phyloP scores from a whole-genome alignment of 1,140 invertebrate genomes.

The Procambarus clarkii region DNA sequence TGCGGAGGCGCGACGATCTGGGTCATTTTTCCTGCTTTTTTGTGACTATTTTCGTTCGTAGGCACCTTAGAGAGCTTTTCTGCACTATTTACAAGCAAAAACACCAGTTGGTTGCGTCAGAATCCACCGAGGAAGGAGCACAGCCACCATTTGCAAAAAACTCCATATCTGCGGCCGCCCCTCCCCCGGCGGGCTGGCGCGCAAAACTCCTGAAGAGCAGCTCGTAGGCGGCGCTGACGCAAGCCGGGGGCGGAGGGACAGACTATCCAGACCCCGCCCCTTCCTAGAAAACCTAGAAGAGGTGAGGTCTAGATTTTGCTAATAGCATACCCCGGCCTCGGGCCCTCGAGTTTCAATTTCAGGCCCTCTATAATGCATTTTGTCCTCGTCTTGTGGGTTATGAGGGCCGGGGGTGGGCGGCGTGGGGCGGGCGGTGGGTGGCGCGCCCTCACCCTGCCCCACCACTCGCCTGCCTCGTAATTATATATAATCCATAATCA shows the following conservation, averaged over 20 bases:
- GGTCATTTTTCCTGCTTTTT: slow-evolving; percentile 14
- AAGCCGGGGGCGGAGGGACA: slow-evolving; percentile 33
- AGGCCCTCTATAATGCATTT: slow-evolving; percentile 62
- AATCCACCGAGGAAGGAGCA: slow-evolving; percentile 6
- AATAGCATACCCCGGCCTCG: slow-evolving; percentile 41
- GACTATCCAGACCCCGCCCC: slow-evolving; percentile 23
- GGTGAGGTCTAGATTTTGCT: slow-evolving; percentile 48
- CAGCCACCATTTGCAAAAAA: slow-evolving; percentile 69
- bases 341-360: slow-evolving; percentile 61
- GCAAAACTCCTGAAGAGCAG: slow-evolving; percentile 40
- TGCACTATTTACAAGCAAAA: background rate
- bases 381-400: slow-evolving; percentile 52
- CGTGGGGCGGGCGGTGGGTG: slow-evolving; percentile 27
- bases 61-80: background rate
- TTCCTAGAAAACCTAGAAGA: slow-evolving; percentile 42
- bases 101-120: slow-evolving; percentile 21
- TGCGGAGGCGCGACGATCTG: slow-evolving; percentile 63
- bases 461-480: slow-evolving; percentile 39
- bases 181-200: slow-evolving; percentile 44
- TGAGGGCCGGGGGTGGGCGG: slow-evolving; percentile 18
- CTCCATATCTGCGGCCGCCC: slow-evolving; percentile 54
- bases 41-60: slow-evolving; percentile 47
- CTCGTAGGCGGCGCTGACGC: slow-evolving; percentile 61
- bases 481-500: slow-evolving; percentile 68
- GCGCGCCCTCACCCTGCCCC: slow-evolving; percentile 1